A percentile compares a stretch with the other conserved stretches of the same genome.
Evolutionary conservation across 2,888 invertebrate species (phyloP).

Genomic region (Creontiades dilutus): DNA sequence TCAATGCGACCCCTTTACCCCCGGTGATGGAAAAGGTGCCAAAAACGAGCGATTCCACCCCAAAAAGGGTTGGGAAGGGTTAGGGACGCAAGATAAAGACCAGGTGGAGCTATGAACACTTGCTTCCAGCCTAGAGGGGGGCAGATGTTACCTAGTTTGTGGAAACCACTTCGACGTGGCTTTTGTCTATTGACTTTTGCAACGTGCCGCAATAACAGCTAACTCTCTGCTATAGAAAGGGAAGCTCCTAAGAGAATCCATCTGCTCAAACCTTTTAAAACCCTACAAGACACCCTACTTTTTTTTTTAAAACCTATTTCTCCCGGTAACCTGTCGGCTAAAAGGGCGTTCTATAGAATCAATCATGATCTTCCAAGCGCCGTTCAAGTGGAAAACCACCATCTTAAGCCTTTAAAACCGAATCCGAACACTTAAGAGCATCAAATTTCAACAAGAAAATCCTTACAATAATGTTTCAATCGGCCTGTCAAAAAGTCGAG

Average conservation of each 20-base stretch:
- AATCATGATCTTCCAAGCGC: not conserved
- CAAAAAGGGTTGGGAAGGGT: constrained; percentile 73
- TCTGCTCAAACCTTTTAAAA: constrained; percentile 50
- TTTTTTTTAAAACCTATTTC: not conserved
- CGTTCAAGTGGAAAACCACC: not conserved
- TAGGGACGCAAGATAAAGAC: constrained; percentile 62
- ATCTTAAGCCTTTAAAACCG: constrained; percentile 30
- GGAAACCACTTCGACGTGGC: constrained; percentile 48
- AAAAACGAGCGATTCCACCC: constrained; percentile 72
- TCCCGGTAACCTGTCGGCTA: not conserved
- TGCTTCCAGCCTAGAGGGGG: not conserved
- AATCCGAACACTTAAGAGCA: not conserved
- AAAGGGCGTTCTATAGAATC: not conserved
- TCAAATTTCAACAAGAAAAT: not conserved
- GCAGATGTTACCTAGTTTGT: constrained; percentile 59
- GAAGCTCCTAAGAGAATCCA: constrained; percentile 12
- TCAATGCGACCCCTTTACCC: not conserved
- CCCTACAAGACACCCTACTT: not conserved
- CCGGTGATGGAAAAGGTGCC: constrained; percentile 24
- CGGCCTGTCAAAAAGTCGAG: constrained; percentile 29
- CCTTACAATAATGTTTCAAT: constrained; percentile 27
- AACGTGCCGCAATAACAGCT: constrained; percentile 72
- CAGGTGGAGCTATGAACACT: constrained; percentile 65
- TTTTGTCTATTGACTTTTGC: constrained; percentile 66
- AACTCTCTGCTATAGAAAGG: constrained; percentile 52